Conservation (phyloP, 2,113 vertebrate species). For the Aptenodytes forsteri region DNA sequence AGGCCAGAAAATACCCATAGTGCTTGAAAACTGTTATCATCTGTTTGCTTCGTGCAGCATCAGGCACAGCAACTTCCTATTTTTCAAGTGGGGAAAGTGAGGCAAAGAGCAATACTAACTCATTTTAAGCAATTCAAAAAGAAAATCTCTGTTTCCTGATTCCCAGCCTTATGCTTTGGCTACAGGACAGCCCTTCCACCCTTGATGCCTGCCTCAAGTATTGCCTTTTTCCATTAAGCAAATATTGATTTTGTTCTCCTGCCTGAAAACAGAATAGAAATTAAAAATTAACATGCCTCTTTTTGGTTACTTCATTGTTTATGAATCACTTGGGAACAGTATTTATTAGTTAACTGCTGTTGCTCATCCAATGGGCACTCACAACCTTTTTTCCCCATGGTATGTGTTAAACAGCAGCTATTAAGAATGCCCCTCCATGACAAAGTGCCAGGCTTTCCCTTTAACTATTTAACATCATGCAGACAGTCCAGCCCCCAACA, state of each 20-base stretch:
- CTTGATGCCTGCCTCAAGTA: neutral
- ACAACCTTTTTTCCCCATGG: neutral
- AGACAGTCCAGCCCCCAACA: neutral
- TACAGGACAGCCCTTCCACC: neutral
- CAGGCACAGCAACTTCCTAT: neutral
- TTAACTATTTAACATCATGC: conserved; percentile 16
- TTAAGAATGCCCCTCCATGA: neutral
- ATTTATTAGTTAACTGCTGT: conserved; percentile 29
- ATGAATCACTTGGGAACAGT: neutral
- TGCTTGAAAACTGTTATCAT: neutral
- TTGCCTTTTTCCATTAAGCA: conserved; percentile 67
- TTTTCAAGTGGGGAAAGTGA: neutral
- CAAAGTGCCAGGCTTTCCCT: conserved; percentile 7
- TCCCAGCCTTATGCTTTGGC: neutral
- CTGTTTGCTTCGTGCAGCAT: neutral
- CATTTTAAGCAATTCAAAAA: neutral
- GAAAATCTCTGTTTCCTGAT: neutral
- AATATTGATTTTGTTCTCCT: conserved; percentile 67
- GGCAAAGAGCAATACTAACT: neutral
- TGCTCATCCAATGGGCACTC: conserved; percentile 45
- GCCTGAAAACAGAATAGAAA: conserved; percentile 45
- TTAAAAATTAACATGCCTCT: conserved; percentile 51
- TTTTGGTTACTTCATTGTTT: conserved; percentile 49
- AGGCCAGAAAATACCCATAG: neutral
- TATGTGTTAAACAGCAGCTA: neutral